A percentile compares a stretch with the other conserved stretches of the same genome.
Evolutionary conservation across 2,888 invertebrate species (phyloP).

Genomic region (Sphecodes monilicornis): DNA sequence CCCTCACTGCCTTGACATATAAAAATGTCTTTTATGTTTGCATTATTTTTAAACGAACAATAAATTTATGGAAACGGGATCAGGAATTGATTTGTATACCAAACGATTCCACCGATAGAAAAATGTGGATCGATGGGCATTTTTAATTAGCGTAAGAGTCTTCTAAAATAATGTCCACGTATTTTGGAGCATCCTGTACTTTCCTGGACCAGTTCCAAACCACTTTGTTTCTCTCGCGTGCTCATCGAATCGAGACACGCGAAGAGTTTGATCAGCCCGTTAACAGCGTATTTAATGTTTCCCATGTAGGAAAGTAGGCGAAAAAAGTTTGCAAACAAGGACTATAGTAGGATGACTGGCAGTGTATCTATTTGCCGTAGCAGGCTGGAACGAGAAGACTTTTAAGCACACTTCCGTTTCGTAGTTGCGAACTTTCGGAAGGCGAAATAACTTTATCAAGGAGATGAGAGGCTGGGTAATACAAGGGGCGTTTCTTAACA

Average conservation of each 20-base stretch:
- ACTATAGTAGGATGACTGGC: background rate
- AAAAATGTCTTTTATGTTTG: too few species aligned
- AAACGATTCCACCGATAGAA: too few species aligned
- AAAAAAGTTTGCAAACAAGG: constrained; percentile 50
- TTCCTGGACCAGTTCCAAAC: background rate
- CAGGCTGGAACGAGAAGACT: constrained; percentile 48
- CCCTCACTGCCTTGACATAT: too few species aligned
- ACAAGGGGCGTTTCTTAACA: constrained; percentile 43
- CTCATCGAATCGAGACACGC: background rate
- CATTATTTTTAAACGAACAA: too few species aligned
- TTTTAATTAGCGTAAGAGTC: background rate
- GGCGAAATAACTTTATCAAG: constrained; percentile 56
- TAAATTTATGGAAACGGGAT: too few species aligned
- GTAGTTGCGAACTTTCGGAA: constrained; percentile 44
- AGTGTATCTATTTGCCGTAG: constrained; percentile 42
- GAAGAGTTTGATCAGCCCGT: constrained; percentile 36
- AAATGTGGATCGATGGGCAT: too few species aligned
- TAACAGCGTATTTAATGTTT: constrained; percentile 34
- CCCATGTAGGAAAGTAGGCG: background rate
- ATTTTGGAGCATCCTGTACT: background rate
- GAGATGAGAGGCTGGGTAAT: constrained; percentile 31
- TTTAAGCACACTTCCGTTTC: constrained; percentile 52
- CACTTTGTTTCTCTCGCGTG: background rate
- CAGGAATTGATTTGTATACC: too few species aligned
- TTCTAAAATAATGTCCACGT: background rate